phyloP scores from a whole-genome alignment of 2,888 invertebrate species.

The Scaptomyza flava region DNA sequence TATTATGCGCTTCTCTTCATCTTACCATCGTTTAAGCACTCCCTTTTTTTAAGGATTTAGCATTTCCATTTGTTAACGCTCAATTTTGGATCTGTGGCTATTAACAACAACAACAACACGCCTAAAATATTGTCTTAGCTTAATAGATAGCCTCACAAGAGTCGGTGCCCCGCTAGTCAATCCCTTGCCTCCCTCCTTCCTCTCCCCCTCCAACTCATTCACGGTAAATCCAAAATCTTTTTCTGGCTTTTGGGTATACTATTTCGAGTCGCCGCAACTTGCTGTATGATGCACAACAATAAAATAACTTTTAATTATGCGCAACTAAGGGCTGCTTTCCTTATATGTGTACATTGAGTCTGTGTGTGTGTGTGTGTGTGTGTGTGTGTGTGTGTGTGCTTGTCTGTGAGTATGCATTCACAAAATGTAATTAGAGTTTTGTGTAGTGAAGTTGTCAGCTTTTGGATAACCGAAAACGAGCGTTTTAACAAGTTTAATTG shows the following conservation, averaged over 20 bases:
- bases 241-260: constrained; percentile 4
- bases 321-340: constrained; percentile 60
- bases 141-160: constrained; percentile 33
- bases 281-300: constrained; percentile 63
- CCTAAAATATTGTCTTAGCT: constrained; percentile 27
- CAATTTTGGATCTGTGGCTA: constrained; percentile 12
- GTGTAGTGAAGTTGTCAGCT: constrained; percentile 76
- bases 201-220: background rate
- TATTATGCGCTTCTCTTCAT: too few species aligned
- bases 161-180: background rate
- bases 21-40: too few species aligned
- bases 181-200: background rate
- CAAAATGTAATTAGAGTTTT: constrained; percentile 79
- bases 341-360: background rate
- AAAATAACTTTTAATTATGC: constrained; percentile 80
- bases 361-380: constrained; percentile 13
- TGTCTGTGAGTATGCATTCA: constrained; percentile 45
- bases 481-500: constrained; percentile 80
- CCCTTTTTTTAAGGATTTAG: too few species aligned
- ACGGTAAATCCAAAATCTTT: background rate
- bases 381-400: constrained; percentile 12
- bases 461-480: constrained; percentile 80
- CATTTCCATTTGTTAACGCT: background rate
- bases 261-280: constrained; percentile 43
- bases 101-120: constrained; percentile 1